Conservation (phyloP, 2,888 invertebrate genomes). For the Dynastes tityus region DNA sequence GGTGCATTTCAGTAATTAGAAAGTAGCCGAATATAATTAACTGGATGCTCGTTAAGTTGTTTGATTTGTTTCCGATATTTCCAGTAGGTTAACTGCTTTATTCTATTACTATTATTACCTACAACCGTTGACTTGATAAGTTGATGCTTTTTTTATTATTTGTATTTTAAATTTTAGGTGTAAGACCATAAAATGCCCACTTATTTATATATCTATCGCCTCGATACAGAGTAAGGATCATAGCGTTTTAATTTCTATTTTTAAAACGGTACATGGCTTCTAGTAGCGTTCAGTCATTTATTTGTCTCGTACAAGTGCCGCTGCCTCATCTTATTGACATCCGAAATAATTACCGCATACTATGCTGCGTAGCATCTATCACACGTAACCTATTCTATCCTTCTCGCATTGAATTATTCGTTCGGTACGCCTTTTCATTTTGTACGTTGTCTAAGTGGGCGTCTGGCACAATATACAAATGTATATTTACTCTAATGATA, state of each 20-base stretch:
- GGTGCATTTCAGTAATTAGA: not conserved
- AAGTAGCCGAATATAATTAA: slow-evolving; percentile 12
- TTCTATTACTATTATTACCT: slow-evolving; percentile 20
- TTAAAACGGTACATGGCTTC: slow-evolving; percentile 16
- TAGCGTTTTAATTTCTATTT: slow-evolving; percentile 34
- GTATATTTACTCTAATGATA: slow-evolving; percentile 28
- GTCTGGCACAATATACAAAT: slow-evolving; percentile 25
- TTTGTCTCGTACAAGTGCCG: slow-evolving; percentile 34
- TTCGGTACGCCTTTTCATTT: slow-evolving; percentile 28
- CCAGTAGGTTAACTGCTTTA: not conserved
- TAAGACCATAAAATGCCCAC: not conserved
- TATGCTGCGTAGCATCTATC: slow-evolving; percentile 28
- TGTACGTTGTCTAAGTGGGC: slow-evolving; percentile 1
- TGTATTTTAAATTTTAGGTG: not conserved
- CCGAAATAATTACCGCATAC: slow-evolving; percentile 38
- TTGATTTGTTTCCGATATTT: not conserved
- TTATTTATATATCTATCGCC: too few relatives aligned
- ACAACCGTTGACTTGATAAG: slow-evolving; percentile 12
- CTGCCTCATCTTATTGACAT: slow-evolving; percentile 41
- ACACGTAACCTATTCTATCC: slow-evolving; percentile 38
- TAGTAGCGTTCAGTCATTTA: slow-evolving; percentile 1
- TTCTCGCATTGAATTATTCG: slow-evolving; percentile 4
- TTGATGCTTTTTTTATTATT: slow-evolving; percentile 4
- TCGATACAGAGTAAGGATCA: not conserved
- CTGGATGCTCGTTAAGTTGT: slow-evolving; percentile 4